These are phyloP conservation scores for Dolomedes plantarius DNA, from an alignment of 2,888 invertebrate species.

Conservation along the genomic window DNA sequence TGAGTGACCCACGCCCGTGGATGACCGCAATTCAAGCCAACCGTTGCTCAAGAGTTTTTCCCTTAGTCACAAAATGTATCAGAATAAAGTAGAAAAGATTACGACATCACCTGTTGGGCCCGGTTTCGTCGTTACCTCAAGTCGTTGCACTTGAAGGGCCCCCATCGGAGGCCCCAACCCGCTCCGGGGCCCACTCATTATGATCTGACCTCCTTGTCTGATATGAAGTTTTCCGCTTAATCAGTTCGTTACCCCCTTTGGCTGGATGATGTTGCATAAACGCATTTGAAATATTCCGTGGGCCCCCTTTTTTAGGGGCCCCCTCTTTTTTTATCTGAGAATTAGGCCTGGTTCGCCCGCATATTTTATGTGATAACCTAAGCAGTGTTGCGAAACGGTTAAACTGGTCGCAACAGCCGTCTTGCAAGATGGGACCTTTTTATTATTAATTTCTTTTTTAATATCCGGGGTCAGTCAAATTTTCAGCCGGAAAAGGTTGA, in stretches of 20 bases:
- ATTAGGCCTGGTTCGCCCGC: slow-evolving; percentile 57
- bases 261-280: slow-evolving; percentile 50
- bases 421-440: slow-evolving; percentile 1
- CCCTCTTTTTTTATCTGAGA: slow-evolving; percentile 36
- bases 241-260: slow-evolving; percentile 70
- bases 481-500: neutral
- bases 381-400: neutral
- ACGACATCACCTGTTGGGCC: slow-evolving; percentile 66
- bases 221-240: slow-evolving; percentile 52
- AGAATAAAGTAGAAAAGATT: neutral
- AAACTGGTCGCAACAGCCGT: neutral
- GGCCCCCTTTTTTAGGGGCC: slow-evolving; percentile 35
- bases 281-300: slow-evolving; percentile 52
- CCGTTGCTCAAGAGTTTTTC: neutral
- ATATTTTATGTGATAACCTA: slow-evolving; percentile 34
- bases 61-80: neutral
- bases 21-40: slow-evolving; percentile 56
- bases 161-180: neutral
- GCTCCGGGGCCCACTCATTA: slow-evolving; percentile 11
- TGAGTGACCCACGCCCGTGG: neutral
- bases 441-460: slow-evolving; percentile 9
- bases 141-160: slow-evolving; percentile 62
- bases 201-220: slow-evolving; percentile 16
- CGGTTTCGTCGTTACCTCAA: slow-evolving; percentile 57
- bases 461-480: slow-evolving; percentile 9